These are phyloP conservation scores for Aplysina aerophoba DNA, from an alignment of 37 sponge, comb jelly and placozoan species.

Conservation along the genomic window DNA sequence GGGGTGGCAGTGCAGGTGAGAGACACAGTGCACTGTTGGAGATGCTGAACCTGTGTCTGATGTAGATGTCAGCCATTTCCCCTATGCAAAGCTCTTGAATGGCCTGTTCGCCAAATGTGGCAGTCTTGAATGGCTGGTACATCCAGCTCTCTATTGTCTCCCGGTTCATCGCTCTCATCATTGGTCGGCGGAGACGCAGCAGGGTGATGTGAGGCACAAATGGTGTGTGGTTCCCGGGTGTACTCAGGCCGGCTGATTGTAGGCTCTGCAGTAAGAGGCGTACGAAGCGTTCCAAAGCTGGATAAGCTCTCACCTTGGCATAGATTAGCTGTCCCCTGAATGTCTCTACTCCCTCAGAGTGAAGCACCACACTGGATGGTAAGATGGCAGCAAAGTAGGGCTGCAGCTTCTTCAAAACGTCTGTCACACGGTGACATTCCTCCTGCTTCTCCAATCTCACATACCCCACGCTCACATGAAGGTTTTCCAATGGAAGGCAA, in stretches of 20 bases:
- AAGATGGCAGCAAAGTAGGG: slow-evolving; percentile 61
- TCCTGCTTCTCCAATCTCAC: slow-evolving; percentile 60
- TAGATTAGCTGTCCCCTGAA: slow-evolving; percentile 73
- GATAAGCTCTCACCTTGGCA: slow-evolving; percentile 44
- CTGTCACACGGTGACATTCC: slow-evolving; percentile 55
- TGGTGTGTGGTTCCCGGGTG: slow-evolving; percentile 82
- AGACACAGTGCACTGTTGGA: slow-evolving; percentile 21
- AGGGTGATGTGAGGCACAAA: slow-evolving; percentile 90
- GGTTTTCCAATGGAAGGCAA: slow-evolving; percentile 54
- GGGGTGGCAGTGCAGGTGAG: neutral
- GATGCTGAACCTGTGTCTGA: slow-evolving; percentile 70
- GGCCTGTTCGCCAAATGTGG: slow-evolving; percentile 54
- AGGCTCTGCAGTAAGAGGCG: slow-evolving; percentile 62
- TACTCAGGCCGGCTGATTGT: slow-evolving; percentile 70
- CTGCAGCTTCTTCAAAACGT: slow-evolving; percentile 54
- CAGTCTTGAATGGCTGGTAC: slow-evolving; percentile 48
- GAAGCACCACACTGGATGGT: slow-evolving; percentile 46
- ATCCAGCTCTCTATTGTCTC: slow-evolving; percentile 25
- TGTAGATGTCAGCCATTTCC: slow-evolving; percentile 65
- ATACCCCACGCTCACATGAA: slow-evolving; percentile 89
- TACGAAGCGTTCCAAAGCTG: slow-evolving; percentile 66
- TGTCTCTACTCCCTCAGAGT: slow-evolving; percentile 68
- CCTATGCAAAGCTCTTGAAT: slow-evolving; percentile 62
- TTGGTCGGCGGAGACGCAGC: slow-evolving; percentile 76
- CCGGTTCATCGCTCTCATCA: slow-evolving; percentile 59